Percentiles rank a stretch among this genome's conserved stretches.
Conservation (phyloP, 2,113 vertebrate species). For the Gambusia holbrooki region DNA sequence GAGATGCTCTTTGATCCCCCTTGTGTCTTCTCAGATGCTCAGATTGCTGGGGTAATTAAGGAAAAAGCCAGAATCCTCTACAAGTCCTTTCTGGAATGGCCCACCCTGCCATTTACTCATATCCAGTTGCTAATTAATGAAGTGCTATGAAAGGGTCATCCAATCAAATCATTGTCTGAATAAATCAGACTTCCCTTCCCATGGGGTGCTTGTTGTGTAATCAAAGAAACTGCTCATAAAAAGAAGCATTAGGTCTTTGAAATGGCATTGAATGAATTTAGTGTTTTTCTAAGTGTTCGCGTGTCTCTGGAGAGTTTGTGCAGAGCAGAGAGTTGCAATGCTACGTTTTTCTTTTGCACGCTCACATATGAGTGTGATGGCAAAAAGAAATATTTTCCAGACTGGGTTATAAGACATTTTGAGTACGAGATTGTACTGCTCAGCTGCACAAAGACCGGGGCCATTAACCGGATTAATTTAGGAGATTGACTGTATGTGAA, state of each 20-base stretch:
- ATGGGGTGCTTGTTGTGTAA: slow-evolving; percentile 3
- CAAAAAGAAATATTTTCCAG: neutral
- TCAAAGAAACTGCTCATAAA: slow-evolving; percentile 22
- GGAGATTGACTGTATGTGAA: slow-evolving; percentile 48
- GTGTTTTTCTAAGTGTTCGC: slow-evolving; percentile 1
- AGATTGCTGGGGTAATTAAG: slow-evolving; percentile 66
- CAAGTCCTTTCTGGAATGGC: slow-evolving; percentile 25
- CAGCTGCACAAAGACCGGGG: slow-evolving; percentile 25
- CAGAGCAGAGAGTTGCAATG: neutral
- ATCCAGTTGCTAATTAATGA: slow-evolving; percentile 72
- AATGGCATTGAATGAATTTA: neutral
- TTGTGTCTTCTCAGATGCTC: slow-evolving; percentile 30
- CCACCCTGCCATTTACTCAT: slow-evolving; percentile 58
- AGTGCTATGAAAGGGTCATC: slow-evolving; percentile 71
- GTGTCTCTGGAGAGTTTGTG: neutral
- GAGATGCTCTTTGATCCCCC: slow-evolving; percentile 60
- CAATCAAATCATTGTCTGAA: slow-evolving; percentile 64
- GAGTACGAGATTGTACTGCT: neutral
- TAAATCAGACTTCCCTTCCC: slow-evolving; percentile 65
- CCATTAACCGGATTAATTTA: slow-evolving; percentile 75
- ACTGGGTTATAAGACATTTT: slow-evolving; percentile 2
- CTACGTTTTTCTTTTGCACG: neutral
- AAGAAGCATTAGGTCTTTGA: slow-evolving; percentile 12
- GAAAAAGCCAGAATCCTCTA: slow-evolving; percentile 48
- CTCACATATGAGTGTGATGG: neutral